These are phyloP conservation scores for Menura novaehollandiae DNA, from an alignment of 2,113 vertebrate species.

Conservation along the genomic window DNA sequence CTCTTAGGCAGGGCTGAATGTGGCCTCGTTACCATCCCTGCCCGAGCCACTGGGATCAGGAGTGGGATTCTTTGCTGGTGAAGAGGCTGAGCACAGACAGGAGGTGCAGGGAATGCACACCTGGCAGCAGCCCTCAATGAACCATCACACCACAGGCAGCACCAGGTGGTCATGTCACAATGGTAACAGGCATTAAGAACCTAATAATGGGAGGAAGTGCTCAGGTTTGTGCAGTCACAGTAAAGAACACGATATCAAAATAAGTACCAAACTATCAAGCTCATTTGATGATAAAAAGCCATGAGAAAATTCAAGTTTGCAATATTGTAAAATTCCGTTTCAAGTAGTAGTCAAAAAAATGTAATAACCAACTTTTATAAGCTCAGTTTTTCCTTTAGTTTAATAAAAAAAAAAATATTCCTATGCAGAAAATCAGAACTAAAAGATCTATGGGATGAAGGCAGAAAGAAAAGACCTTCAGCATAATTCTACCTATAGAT, in stretches of 20 bases:
- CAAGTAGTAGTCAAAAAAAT: neutral
- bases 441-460: neutral
- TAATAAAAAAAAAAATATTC: neutral
- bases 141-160: neutral
- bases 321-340: neutral
- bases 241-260: neutral
- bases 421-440: neutral
- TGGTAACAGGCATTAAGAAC: neutral
- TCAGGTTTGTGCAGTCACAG: neutral
- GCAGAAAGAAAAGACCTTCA: neutral
- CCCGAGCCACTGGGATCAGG: neutral
- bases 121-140: fast-evolving
- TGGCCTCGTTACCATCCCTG: neutral
- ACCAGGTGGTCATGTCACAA: neutral
- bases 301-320: neutral
- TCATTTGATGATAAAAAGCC: neutral
- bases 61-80: neutral
- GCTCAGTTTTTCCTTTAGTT: neutral
- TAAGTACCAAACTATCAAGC: neutral
- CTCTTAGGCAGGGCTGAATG: neutral
- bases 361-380: neutral
- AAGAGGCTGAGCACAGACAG: neutral
- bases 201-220: neutral
- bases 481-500: neutral
- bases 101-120: neutral